Percentiles rank a stretch among this genome's conserved stretches.
Evolutionary conservation across 2,888 invertebrate species (phyloP).

Genomic region (Leptinotarsa juncta): DNA sequence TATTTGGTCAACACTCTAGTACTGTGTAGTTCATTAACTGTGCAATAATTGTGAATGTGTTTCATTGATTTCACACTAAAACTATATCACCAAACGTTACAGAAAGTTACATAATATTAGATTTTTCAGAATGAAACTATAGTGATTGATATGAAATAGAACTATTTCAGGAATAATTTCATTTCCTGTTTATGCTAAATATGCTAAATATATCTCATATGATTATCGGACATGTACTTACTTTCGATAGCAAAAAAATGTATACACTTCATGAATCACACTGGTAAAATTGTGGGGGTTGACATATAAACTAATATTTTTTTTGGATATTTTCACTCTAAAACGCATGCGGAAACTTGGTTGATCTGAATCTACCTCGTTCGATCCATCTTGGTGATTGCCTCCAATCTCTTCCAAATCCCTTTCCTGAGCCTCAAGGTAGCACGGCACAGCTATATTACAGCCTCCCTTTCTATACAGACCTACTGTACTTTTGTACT

Average conservation of each 20-base stretch:
- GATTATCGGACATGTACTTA: too few relatives aligned
- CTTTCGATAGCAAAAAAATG: too few relatives aligned
- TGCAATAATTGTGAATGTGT: too few relatives aligned
- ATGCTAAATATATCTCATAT: too few relatives aligned
- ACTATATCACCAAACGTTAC: background rate
- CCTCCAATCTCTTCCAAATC: constrained; percentile 38
- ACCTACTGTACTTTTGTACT: constrained; percentile 56
- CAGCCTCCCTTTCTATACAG: constrained; percentile 42
- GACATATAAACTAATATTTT: background rate
- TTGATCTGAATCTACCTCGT: constrained; percentile 25
- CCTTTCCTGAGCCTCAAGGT: constrained; percentile 45
- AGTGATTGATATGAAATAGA: too few relatives aligned
- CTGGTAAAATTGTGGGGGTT: too few relatives aligned
- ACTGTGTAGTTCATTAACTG: background rate
- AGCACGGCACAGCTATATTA: constrained; percentile 61
- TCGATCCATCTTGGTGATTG: constrained; percentile 45
- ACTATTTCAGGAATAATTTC: too few relatives aligned
- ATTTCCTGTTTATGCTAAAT: too few relatives aligned
- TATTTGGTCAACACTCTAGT: background rate
- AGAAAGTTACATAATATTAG: too few relatives aligned
- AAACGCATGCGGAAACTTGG: constrained; percentile 5
- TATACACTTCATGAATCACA: too few relatives aligned
- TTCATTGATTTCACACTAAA: background rate
- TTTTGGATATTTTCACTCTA: background rate
- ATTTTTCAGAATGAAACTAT: too few relatives aligned